A percentile compares a stretch with the other conserved stretches of the same genome.
phyloP scores from a whole-genome alignment of 1,140 invertebrate genomes.

The Trachelipus rathkii region DNA sequence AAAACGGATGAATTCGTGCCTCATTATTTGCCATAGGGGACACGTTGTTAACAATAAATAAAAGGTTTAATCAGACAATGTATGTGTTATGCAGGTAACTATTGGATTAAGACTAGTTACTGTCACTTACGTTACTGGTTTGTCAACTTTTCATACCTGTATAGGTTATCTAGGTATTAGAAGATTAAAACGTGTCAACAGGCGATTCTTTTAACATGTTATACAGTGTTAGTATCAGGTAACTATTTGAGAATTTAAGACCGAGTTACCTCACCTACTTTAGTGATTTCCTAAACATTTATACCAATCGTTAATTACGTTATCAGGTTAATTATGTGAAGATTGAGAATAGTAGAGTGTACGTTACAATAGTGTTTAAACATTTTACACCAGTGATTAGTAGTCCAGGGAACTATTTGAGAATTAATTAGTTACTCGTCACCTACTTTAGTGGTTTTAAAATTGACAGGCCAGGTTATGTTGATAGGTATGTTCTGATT shows the following conservation, averaged over 20 bases:
- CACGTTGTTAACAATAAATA: slow-evolving; percentile 96
- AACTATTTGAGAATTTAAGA: slow-evolving; percentile 9
- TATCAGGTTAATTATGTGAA: too few species aligned
- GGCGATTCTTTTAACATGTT: slow-evolving; percentile 54
- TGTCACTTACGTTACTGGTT: slow-evolving; percentile 59
- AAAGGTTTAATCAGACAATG: slow-evolving; percentile 83
- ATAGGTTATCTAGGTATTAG: slow-evolving; percentile 80
- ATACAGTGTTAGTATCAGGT: slow-evolving; percentile 95
- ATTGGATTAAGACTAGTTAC: background rate
- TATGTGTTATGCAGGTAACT: slow-evolving; percentile 84
- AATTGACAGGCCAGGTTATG: too few species aligned
- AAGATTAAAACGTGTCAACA: slow-evolving; percentile 59
- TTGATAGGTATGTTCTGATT: too few species aligned
- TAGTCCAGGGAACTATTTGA: too few species aligned
- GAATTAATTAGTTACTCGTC: too few species aligned
- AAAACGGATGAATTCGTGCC: slow-evolving; percentile 96
- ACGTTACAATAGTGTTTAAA: too few species aligned
- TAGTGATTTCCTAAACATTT: too few species aligned
- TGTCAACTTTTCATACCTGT: slow-evolving; percentile 98
- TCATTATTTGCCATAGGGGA: slow-evolving; percentile 97
- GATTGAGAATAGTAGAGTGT: too few species aligned
- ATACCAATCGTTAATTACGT: too few species aligned
- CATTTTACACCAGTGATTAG: too few species aligned
- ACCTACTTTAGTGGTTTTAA: too few species aligned
- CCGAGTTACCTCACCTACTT: too few species aligned